phyloP scores from a whole-genome alignment of 1,140 invertebrate species.

The Periplaneta americana region DNA sequence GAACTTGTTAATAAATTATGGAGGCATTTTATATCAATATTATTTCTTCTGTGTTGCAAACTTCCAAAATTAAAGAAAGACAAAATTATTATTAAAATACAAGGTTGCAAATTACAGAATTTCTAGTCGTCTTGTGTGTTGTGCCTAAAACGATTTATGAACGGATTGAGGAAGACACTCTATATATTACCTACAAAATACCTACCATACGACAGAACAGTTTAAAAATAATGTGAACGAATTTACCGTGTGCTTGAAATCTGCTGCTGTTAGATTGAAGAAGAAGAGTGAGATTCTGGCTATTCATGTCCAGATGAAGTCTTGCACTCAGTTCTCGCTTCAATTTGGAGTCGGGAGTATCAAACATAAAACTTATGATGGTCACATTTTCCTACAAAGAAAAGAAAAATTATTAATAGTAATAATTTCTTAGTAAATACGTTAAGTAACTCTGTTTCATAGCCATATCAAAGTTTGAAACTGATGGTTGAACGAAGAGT shows the following conservation, averaged over 20 bases:
- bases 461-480: too few relatives aligned
- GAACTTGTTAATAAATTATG: too few relatives aligned
- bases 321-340: constrained; percentile 51
- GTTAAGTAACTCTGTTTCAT: too few relatives aligned
- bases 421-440: neutral
- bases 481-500: too few relatives aligned
- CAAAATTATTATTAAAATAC: neutral
- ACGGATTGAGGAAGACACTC: neutral
- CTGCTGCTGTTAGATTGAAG: constrained; percentile 56
- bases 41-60: too few relatives aligned
- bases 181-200: neutral
- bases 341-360: constrained; percentile 56
- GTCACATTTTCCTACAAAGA: constrained; percentile 42
- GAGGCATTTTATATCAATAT: too few relatives aligned
- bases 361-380: constrained; percentile 52
- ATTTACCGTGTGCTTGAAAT: constrained; percentile 48
- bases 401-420: neutral
- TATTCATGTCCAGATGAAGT: constrained; percentile 46
- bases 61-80: too few relatives aligned
- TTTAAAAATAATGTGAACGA: too few relatives aligned
- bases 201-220: too few relatives aligned
- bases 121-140: too few relatives aligned
- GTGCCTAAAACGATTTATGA: neutral
- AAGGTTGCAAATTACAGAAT: neutral
- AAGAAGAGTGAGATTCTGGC: constrained; percentile 50